Evolutionary conservation across 2,888 invertebrate genomes (phyloP).

Genomic region (Slavum lentiscoides): DNA sequence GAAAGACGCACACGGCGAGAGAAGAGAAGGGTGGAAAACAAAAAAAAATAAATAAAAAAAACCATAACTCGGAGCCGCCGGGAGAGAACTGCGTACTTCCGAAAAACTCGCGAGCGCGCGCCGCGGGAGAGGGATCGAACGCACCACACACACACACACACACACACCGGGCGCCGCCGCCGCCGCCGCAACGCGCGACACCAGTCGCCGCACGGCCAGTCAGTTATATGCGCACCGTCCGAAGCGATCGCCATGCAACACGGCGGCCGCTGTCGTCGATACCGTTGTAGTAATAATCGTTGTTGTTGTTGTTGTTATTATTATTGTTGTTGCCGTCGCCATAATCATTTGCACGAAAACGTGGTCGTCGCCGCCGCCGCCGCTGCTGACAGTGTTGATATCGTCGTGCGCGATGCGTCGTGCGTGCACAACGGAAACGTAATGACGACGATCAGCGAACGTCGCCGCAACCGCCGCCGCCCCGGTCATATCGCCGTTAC

Average conservation of each 20-base stretch:
- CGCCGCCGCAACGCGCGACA: neutral
- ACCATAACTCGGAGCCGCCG: conserved; percentile 13
- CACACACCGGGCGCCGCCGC: neutral
- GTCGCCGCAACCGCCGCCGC: neutral
- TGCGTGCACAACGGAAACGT: conserved; percentile 17
- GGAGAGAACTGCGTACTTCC: conserved; percentile 46
- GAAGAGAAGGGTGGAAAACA: neutral
- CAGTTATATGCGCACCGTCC: conserved; percentile 29
- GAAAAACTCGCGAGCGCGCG: conserved; percentile 38
- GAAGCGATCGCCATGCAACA: conserved; percentile 47
- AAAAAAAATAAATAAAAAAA: neutral
- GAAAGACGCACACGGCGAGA: neutral
- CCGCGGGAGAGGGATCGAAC: conserved; percentile 35
- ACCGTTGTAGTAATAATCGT: neutral
- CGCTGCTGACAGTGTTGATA: conserved; percentile 4
- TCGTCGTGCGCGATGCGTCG: conserved; percentile 9
- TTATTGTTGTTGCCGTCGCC: neutral
- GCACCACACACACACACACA: neutral
- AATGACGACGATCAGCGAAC: conserved; percentile 8
- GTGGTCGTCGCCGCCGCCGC: conserved; percentile 2
- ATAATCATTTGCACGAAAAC: conserved; percentile 1
- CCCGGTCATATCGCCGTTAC: neutral
- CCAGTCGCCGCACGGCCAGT: neutral
- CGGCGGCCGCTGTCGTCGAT: conserved; percentile 45
- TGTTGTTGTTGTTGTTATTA: conserved; percentile 11